Conservation (phyloP, 2,797 vertebrate species). For the Amniataba percoides region DNA sequence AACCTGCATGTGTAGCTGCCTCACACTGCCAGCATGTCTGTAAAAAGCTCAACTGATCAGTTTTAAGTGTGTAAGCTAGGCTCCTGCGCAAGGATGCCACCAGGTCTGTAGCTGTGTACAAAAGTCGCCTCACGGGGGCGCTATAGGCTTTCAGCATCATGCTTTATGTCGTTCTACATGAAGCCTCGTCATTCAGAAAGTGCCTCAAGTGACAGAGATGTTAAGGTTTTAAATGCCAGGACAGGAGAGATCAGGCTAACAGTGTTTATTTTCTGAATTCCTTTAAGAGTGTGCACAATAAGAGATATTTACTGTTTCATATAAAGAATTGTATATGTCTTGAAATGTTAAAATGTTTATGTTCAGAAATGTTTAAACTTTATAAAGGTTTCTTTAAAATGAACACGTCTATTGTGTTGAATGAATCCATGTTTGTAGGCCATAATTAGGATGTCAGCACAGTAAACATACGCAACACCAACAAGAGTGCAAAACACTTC, state of each 20-base stretch:
- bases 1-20: slow-evolving; percentile 77
- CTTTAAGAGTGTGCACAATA: slow-evolving; percentile 82
- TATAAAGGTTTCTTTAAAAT: slow-evolving; percentile 84
- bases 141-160: slow-evolving; percentile 65
- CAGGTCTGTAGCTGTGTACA: slow-evolving; percentile 64
- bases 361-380: slow-evolving; percentile 83
- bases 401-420: slow-evolving; percentile 3
- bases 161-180: slow-evolving; percentile 65
- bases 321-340: slow-evolving; percentile 84
- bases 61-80: slow-evolving; percentile 67
- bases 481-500: slow-evolving; percentile 4
- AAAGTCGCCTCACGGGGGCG: slow-evolving; percentile 65
- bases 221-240: slow-evolving; percentile 67
- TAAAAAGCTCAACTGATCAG: slow-evolving; percentile 64
- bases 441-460: not conserved
- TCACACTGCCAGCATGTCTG: slow-evolving; percentile 77
- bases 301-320: slow-evolving; percentile 87
- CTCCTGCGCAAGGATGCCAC: slow-evolving; percentile 52
- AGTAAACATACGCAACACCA: not conserved
- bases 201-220: slow-evolving; percentile 80
- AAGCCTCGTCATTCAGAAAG: slow-evolving; percentile 83
- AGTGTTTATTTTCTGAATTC: slow-evolving; percentile 86
- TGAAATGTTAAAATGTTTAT: slow-evolving; percentile 82
- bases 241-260: slow-evolving; percentile 70
- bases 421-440: not conserved